Evolutionary conservation across 2,888 invertebrate species (phyloP).

Genomic region (Linnaemya tessellans): DNA sequence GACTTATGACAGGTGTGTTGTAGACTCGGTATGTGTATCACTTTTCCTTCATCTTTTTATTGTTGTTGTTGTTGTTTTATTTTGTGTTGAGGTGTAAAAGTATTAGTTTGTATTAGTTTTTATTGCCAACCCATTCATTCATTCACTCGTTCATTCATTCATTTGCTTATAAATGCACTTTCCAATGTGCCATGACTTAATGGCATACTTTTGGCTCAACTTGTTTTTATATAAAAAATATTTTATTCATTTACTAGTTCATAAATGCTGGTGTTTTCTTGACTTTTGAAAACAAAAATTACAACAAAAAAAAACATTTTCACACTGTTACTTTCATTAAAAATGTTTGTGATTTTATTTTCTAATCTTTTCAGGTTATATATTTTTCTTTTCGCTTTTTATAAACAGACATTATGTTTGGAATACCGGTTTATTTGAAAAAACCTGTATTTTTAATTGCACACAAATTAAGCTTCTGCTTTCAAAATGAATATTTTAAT

Average conservation of each 20-base stretch:
- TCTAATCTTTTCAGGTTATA: conserved; percentile 50
- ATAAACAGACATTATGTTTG: conserved; percentile 15
- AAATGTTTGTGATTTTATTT: conserved; percentile 58
- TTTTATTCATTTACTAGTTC: conserved; percentile 42
- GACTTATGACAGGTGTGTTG: conserved; percentile 54
- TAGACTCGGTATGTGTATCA: conserved; percentile 26
- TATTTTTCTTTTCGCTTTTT: conserved; percentile 13
- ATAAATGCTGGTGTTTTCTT: conserved; percentile 29
- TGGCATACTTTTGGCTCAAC: conserved; percentile 69
- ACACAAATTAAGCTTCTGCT: neutral
- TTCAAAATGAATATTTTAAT: conserved; percentile 14
- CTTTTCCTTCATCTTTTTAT: conserved; percentile 16
- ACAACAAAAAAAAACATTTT: conserved; percentile 32
- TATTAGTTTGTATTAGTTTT: conserved; percentile 42
- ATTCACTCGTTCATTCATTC: neutral
- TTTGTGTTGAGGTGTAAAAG: conserved; percentile 7
- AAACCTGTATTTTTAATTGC: conserved; percentile 6
- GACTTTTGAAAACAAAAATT: neutral
- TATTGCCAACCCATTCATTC: conserved; percentile 18
- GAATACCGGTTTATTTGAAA: conserved; percentile 35
- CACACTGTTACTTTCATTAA: conserved; percentile 68
- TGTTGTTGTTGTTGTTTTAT: conserved; percentile 2
- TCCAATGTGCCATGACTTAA: conserved; percentile 69
- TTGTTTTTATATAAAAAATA: conserved; percentile 30
- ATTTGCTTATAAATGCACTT: conserved; percentile 60